Evolutionary conservation across 2,888 invertebrate species (phyloP).

Genomic region (Heliconius erato): DNA sequence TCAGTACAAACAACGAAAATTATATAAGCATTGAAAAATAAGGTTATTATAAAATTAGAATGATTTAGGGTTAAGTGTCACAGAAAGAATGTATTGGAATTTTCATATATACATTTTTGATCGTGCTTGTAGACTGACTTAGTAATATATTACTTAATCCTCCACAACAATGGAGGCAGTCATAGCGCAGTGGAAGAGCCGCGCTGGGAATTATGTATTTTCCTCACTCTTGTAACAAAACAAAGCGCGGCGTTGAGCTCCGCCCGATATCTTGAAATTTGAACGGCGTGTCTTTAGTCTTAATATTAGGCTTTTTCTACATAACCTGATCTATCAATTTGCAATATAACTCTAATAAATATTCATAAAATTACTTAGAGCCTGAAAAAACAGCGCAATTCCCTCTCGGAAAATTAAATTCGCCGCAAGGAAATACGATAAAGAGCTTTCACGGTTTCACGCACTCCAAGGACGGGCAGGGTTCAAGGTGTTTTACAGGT

Average conservation of each 20-base stretch:
- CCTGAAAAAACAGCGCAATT: slow-evolving; percentile 23
- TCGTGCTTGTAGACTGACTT: too few relatives aligned
- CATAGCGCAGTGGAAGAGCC: neutral
- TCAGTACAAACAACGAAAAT: too few relatives aligned
- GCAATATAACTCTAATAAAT: neutral
- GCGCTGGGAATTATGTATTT: neutral
- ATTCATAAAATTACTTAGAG: neutral
- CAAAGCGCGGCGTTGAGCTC: neutral
- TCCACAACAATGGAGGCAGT: neutral
- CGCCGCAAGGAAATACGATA: slow-evolving; percentile 29
- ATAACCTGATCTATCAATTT: neutral
- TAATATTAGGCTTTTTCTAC: neutral
- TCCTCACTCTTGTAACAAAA: neutral
- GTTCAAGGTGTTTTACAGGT: slow-evolving; percentile 55
- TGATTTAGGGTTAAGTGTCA: too few relatives aligned
- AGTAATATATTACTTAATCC: too few relatives aligned
- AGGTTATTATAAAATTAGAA: too few relatives aligned
- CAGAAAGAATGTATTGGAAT: too few relatives aligned
- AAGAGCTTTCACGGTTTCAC: slow-evolving; percentile 32
- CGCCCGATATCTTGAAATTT: neutral
- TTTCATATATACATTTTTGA: too few relatives aligned
- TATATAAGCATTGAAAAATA: too few relatives aligned
- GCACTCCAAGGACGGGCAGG: slow-evolving; percentile 35
- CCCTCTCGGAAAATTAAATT: slow-evolving; percentile 32
- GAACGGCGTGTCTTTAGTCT: neutral